Evolutionary conservation across 2,888 invertebrate genomes (phyloP).

Genomic region (Leucophenga montana): DNA sequence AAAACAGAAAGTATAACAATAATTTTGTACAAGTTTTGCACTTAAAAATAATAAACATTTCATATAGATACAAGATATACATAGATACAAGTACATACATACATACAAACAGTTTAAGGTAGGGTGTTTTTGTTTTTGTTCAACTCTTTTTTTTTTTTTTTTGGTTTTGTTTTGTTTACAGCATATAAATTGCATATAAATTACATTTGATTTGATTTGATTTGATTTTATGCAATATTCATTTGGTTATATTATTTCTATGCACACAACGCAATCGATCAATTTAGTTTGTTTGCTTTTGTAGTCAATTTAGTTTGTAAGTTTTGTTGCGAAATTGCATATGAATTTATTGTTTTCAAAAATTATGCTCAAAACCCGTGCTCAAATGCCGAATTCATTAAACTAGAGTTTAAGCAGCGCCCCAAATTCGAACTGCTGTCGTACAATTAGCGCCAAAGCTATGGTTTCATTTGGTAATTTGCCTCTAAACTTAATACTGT

Average conservation of each 20-base stretch:
- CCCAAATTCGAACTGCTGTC: too few species aligned
- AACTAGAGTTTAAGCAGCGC: too few species aligned
- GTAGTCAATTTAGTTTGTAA: conserved; percentile 15
- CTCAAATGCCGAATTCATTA: too few species aligned
- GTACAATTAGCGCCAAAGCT: too few species aligned
- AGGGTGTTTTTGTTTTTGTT: too few species aligned
- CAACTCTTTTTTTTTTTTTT: too few species aligned
- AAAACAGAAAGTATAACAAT: conserved; percentile 43
- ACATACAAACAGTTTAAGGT: conserved; percentile 32
- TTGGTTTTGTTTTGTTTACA: too few species aligned
- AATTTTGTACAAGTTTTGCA: conserved; percentile 26
- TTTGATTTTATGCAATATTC: conserved; percentile 31
- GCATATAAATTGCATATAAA: not conserved
- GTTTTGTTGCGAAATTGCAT: conserved; percentile 52
- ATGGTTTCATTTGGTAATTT: too few species aligned
- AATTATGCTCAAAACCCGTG: not conserved
- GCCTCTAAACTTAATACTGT: too few species aligned
- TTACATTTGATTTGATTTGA: not conserved
- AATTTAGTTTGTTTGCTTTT: conserved; percentile 29
- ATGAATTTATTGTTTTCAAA: conserved; percentile 33
- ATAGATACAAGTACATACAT: conserved; percentile 34
- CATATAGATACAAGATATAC: conserved; percentile 20
- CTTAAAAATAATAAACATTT: conserved; percentile 55
- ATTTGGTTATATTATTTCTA: conserved; percentile 53
- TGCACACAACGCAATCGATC: conserved; percentile 17